Evolutionary conservation across 1,140 invertebrate genomes (phyloP).

Genomic region (Cydia fagiglandana): DNA sequence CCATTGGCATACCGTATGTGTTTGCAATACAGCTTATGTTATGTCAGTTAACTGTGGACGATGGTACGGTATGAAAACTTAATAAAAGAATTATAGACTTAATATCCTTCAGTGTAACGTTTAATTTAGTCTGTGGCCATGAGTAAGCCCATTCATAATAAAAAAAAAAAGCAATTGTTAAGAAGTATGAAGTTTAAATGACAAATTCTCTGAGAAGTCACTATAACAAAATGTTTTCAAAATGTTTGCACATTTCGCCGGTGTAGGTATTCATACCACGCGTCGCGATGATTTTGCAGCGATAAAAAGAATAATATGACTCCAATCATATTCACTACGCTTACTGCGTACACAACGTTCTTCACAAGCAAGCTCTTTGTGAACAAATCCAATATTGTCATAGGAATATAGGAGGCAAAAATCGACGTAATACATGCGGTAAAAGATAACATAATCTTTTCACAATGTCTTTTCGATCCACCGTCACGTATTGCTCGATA

Average conservation of each 20-base stretch:
- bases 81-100: too few species aligned
- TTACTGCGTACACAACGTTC: not conserved
- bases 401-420: not conserved
- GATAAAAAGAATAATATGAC: not conserved
- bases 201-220: not conserved
- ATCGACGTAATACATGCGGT: not conserved
- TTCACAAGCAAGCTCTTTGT: not conserved
- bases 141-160: too few species aligned
- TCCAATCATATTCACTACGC: conserved; percentile 4
- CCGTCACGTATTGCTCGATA: not conserved
- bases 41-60: too few species aligned
- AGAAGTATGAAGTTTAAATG: too few species aligned
- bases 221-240: not conserved
- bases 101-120: too few species aligned
- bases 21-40: too few species aligned
- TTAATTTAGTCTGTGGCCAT: too few species aligned
- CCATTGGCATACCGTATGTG: too few species aligned
- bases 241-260: not conserved
- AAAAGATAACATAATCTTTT: not conserved
- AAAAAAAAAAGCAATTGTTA: too few species aligned
- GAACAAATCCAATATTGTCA: not conserved
- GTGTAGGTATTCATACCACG: not conserved
- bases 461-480: not conserved
- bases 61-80: too few species aligned
- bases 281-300: not conserved